A percentile compares a stretch with the other conserved stretches of the same genome.
phyloP scores from a whole-genome alignment of 2,888 invertebrate genomes.

The Pseudeuparius sepicola region DNA sequence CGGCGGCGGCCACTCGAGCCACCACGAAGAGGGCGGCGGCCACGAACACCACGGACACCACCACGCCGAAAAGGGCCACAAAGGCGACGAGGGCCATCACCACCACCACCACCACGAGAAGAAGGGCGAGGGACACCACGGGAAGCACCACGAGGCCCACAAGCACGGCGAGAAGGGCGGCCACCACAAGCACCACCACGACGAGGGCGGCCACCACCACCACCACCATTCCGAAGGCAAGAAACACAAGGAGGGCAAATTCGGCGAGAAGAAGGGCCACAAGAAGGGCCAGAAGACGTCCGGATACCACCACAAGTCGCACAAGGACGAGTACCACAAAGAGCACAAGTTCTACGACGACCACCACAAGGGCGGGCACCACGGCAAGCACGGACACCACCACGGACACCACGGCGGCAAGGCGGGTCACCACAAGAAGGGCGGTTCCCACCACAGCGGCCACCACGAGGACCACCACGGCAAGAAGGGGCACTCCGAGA shows the following conservation, averaged over 20 bases:
- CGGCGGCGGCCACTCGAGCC: slow-evolving; percentile 39
- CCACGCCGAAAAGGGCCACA: slow-evolving; percentile 61
- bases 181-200: slow-evolving; percentile 72
- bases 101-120: slow-evolving; percentile 67
- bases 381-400: slow-evolving; percentile 71
- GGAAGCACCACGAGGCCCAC: slow-evolving; percentile 67
- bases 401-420: slow-evolving; percentile 70
- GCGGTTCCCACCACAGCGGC: slow-evolving; percentile 67
- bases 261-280: slow-evolving; percentile 73
- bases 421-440: slow-evolving; percentile 72
- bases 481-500: slow-evolving; percentile 73
- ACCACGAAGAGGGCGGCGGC: slow-evolving; percentile 58
- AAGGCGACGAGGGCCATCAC: slow-evolving; percentile 70
- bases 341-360: slow-evolving; percentile 85
- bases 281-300: slow-evolving; percentile 78
- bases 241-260: slow-evolving; percentile 69
- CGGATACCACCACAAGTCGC: slow-evolving; percentile 76
- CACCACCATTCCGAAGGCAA: slow-evolving; percentile 70
- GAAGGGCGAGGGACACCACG: slow-evolving; percentile 64
- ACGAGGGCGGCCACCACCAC: slow-evolving; percentile 63
- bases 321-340: slow-evolving; percentile 81
- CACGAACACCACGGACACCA: slow-evolving; percentile 58
- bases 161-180: slow-evolving; percentile 70
- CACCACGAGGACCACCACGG: slow-evolving; percentile 73
- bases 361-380: slow-evolving; percentile 74